phyloP scores from a whole-genome alignment of 2,797 vertebrate genomes.

The Aratinga solstitialis region DNA sequence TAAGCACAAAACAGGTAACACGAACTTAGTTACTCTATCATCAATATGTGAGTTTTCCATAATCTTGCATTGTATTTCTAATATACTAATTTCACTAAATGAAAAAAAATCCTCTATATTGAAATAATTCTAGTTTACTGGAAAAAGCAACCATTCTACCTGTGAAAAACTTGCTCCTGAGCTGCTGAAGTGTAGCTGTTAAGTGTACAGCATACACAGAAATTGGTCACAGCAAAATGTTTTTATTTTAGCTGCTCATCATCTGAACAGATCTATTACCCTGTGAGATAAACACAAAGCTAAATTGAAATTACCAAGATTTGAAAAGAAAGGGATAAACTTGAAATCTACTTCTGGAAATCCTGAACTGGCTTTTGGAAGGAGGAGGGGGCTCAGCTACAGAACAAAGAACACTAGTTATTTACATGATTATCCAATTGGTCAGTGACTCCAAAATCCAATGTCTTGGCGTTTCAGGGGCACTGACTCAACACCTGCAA shows the following conservation, averaged over 20 bases:
- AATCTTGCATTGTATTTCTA: not conserved
- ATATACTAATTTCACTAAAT: not conserved
- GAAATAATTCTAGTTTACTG: not conserved
- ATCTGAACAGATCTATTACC: not conserved
- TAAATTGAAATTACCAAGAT: not conserved
- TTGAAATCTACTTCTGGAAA: not conserved
- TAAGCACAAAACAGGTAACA: not conserved
- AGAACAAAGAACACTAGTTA: not conserved
- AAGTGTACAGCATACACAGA: not conserved
- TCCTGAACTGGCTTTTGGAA: not conserved
- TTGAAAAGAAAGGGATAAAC: not conserved
- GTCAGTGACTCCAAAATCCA: not conserved
- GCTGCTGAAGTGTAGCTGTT: not conserved
- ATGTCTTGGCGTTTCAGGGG: not conserved
- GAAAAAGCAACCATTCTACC: not conserved
- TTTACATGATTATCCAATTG: not conserved
- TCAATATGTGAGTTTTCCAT: not conserved
- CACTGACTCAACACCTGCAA: not conserved
- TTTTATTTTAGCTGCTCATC: not conserved
- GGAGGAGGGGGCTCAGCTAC: not conserved
- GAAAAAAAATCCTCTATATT: not conserved
- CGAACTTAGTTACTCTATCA: not conserved
- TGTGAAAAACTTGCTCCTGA: not conserved
- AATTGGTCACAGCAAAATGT: not conserved
- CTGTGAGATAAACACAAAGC: not conserved